Conservation (phyloP, 2,113 vertebrate genomes). For the Carassius auratus region DNA sequence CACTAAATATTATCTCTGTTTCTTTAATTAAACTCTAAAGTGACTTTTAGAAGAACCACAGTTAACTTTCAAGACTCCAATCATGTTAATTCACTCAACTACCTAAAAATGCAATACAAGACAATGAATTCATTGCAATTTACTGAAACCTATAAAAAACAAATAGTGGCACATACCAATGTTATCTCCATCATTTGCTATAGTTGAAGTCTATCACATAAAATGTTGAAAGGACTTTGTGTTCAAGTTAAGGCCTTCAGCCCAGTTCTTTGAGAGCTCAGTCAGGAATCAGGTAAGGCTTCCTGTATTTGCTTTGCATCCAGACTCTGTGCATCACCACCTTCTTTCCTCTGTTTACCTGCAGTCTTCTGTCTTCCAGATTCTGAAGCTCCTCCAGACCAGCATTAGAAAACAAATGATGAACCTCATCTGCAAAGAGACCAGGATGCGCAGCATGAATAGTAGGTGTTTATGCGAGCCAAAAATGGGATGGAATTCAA, state of each 20-base stretch:
- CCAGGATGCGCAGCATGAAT: not conserved
- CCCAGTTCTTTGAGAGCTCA: not conserved
- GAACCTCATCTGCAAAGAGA: constrained; percentile 81
- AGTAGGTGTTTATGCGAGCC: not conserved
- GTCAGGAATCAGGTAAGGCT: constrained; percentile 81
- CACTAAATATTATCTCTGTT: no score
- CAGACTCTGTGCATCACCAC: constrained; percentile 89
- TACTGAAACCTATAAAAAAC: not conserved
- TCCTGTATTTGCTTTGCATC: constrained; percentile 93
- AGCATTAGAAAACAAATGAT: constrained; percentile 82
- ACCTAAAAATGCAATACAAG: not conserved
- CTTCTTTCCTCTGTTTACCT: constrained; percentile 92
- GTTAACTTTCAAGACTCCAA: not conserved
- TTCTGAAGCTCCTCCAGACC: constrained; percentile 91
- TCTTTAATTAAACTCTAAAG: not conserved
- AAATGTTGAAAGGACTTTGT: not conserved
- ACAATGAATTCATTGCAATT: not conserved
- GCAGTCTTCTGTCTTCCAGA: constrained; percentile 86
- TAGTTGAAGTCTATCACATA: not conserved
- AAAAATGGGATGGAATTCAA: not conserved
- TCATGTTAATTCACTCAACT: not conserved
- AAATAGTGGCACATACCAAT: not conserved
- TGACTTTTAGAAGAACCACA: not conserved
- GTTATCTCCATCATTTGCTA: not conserved
- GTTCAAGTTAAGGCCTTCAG: not conserved